phyloP scores from a whole-genome alignment of 2,888 invertebrate species.

The Pollenia labialis region DNA sequence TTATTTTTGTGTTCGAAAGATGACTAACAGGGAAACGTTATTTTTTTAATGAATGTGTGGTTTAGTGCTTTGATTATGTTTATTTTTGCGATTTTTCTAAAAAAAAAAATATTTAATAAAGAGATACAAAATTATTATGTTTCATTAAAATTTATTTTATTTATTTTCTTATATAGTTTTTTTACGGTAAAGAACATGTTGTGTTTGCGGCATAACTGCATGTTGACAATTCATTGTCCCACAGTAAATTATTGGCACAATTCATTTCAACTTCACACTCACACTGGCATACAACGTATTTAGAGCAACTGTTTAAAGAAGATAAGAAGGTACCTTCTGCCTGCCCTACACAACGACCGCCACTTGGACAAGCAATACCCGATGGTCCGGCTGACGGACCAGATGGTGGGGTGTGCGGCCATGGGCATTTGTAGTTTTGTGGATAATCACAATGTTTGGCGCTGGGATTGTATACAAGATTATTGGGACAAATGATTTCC shows the following conservation, averaged over 20 bases:
- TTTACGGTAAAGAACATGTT: no score
- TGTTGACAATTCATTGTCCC: constrained; percentile 21
- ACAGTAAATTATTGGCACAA: constrained; percentile 53
- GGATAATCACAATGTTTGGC: constrained; percentile 71
- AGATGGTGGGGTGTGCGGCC: constrained; percentile 50
- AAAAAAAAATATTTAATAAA: no score
- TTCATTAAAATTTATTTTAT: no score
- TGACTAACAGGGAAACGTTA: no score
- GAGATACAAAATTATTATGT: no score
- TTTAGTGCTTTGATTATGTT: no score
- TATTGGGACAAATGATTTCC: constrained; percentile 55
- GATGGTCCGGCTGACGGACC: constrained; percentile 64
- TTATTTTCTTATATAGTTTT: no score
- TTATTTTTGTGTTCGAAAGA: no score
- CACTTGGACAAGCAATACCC: constrained; percentile 62
- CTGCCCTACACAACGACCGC: constrained; percentile 55
- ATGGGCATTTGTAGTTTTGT: constrained; percentile 62
- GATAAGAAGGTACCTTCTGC: constrained; percentile 45
- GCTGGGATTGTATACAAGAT: constrained; percentile 63
- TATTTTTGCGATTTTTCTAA: no score
- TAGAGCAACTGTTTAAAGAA: constrained; percentile 41
- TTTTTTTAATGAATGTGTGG: no score
- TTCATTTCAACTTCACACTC: constrained; percentile 57
- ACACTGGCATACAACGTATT: constrained; percentile 59
- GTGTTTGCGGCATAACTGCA: constrained; percentile 35